Evolutionary conservation across 2,113 vertebrate genomes (phyloP).

Genomic region (Crypturellus undulatus): DNA sequence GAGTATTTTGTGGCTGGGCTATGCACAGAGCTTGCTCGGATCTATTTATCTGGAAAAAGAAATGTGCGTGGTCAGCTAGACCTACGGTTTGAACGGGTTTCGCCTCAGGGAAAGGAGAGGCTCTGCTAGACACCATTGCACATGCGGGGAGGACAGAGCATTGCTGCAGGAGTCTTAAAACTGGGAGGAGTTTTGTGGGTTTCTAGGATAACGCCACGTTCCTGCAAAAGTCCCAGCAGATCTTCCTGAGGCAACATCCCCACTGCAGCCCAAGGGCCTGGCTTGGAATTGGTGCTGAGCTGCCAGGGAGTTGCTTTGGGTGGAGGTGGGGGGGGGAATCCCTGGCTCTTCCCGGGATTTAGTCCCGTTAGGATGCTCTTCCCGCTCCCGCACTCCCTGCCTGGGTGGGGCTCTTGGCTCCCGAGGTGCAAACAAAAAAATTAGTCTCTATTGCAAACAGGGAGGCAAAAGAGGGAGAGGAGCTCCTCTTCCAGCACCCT

Average conservation of each 20-base stretch:
- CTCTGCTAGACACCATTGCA: neutral
- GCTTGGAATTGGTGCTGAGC: neutral
- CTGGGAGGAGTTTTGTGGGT: neutral
- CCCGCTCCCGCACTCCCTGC: slow-evolving; percentile 20
- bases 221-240: neutral
- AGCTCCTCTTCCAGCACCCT: neutral
- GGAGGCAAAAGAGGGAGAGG: neutral
- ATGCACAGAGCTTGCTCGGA: neutral
- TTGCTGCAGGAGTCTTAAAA: neutral
- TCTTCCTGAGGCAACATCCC: neutral
- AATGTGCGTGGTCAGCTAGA: neutral
- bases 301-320: neutral
- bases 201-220: neutral
- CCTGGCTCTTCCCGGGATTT: too few species aligned
- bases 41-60: neutral
- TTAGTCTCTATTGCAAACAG: neutral
- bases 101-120: neutral
- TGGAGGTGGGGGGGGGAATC: neutral
- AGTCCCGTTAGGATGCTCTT: too few species aligned
- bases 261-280: neutral
- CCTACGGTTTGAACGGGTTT: neutral
- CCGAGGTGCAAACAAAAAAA: neutral
- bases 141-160: neutral
- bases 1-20: neutral
- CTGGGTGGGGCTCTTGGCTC: slow-evolving; percentile 65